A percentile compares a stretch with the other conserved stretches of the same genome.
Conservation (phyloP, 2,888 invertebrate species). For the Drosophila neonasuta region DNA sequence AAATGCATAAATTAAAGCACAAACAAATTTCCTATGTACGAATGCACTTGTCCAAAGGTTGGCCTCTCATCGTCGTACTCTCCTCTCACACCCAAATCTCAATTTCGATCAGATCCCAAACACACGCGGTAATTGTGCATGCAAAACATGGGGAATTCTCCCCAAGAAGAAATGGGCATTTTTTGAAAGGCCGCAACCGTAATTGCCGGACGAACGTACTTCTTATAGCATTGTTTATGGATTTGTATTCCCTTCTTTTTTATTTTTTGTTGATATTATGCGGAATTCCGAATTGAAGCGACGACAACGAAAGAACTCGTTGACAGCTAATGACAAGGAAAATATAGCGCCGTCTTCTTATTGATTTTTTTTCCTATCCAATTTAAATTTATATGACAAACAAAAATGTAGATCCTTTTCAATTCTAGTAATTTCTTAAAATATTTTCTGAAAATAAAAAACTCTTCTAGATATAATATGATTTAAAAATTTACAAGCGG, state of each 20-base stretch:
- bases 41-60: slow-evolving; percentile 74
- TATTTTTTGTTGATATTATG: slow-evolving; percentile 19
- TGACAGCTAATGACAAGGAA: slow-evolving; percentile 14
- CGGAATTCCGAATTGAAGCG: slow-evolving; percentile 46
- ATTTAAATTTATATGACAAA: not conserved
- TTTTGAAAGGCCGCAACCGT: slow-evolving; percentile 43
- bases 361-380: not conserved
- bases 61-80: slow-evolving; percentile 11
- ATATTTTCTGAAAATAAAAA: no score
- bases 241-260: not conserved
- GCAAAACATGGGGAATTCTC: slow-evolving; percentile 54
- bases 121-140: slow-evolving; percentile 56
- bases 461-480: no score
- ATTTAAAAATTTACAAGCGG: no score
- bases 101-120: slow-evolving; percentile 31
- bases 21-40: slow-evolving; percentile 72
- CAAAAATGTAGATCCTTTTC: not conserved
- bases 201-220: slow-evolving; percentile 40
- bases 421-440: no score
- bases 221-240: slow-evolving; percentile 42
- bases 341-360: not conserved
- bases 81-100: not conserved
- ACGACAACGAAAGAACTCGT: not conserved
- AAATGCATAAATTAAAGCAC: slow-evolving; percentile 70
- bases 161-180: slow-evolving; percentile 35